Evolutionary conservation across 2,888 invertebrate species (phyloP).

Genomic region (Noctua comes): DNA sequence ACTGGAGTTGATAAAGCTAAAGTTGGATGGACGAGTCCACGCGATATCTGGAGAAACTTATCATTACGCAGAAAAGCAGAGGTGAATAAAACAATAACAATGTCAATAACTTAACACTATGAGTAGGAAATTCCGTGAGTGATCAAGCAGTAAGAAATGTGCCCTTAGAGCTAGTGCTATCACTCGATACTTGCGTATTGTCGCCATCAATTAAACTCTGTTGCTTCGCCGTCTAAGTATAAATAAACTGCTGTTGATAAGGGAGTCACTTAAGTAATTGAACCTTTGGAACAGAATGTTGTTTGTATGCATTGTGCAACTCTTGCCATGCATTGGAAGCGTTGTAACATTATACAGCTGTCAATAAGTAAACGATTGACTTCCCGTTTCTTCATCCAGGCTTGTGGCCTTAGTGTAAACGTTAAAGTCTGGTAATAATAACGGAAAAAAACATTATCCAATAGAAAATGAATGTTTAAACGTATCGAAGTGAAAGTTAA

Average conservation of each 20-base stretch:
- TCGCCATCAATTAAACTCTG: conserved; percentile 64
- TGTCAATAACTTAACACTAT: conserved; percentile 27
- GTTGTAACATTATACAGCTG: conserved; percentile 44
- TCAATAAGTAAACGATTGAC: conserved; percentile 63
- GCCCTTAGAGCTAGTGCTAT: conserved; percentile 49
- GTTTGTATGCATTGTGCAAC: conserved; percentile 56
- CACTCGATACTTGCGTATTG: conserved; percentile 55
- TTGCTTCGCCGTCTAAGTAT: conserved; percentile 60
- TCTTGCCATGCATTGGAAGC: conserved; percentile 34
- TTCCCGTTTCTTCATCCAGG: conserved; percentile 71
- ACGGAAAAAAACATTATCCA: not conserved
- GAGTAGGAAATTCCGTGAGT: conserved; percentile 42
- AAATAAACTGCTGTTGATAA: conserved; percentile 67
- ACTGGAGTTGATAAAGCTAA: conserved; percentile 84
- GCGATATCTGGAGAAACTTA: conserved; percentile 88
- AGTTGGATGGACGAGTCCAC: conserved; percentile 87
- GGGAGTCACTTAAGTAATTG: conserved; percentile 58
- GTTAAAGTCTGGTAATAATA: not conserved
- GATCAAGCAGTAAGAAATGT: conserved; percentile 20
- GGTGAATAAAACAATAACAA: conserved; percentile 74
- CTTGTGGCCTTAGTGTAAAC: not conserved
- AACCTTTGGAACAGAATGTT: conserved; percentile 63
- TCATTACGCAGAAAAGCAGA: conserved; percentile 87
- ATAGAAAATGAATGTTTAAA: not conserved
- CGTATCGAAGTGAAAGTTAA: not conserved